These are phyloP conservation scores for Cebus imitator DNA, from an alignment of 2,113 vertebrate genomes.

Conservation along the genomic window DNA sequence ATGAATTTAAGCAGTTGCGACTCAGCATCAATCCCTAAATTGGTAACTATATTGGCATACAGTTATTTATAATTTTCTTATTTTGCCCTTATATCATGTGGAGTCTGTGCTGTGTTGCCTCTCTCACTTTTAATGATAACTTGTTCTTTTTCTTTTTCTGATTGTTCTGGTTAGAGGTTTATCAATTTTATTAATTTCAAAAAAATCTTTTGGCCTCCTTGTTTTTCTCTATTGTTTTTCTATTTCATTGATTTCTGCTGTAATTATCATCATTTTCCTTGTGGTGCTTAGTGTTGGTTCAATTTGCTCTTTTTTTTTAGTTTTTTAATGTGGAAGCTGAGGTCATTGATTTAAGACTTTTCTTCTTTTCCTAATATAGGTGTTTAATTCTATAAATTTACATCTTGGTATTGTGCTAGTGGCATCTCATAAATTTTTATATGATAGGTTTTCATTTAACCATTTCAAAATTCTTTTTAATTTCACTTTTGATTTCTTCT, in stretches of 20 bases:
- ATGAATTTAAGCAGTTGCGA: background rate
- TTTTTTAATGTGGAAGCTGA: background rate
- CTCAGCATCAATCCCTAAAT: background rate
- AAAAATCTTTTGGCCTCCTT: background rate
- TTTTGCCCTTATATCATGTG: background rate
- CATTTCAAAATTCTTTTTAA: conserved; percentile 36
- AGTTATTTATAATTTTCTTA: background rate
- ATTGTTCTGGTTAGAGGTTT: background rate
- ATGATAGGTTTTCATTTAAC: conserved; percentile 6
- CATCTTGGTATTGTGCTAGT: background rate
- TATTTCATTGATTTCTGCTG: background rate
- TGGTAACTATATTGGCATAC: background rate
- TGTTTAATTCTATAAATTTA: background rate
- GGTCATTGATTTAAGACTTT: conserved; percentile 11
- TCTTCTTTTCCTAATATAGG: background rate
- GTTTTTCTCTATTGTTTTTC: conserved; percentile 17
- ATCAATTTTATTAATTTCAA: background rate
- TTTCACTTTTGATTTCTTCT: conserved; percentile 49
- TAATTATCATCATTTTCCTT: background rate
- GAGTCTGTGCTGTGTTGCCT: background rate
- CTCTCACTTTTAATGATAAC: background rate
- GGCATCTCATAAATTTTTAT: background rate
- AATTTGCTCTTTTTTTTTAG: background rate
- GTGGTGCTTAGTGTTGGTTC: background rate
- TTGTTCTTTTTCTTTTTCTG: background rate